Percentiles rank a stretch among this genome's conserved stretches.
Evolutionary conservation across 30 jellyfish, hydroid and myxozoan species (phyloP).

Genomic region (Sanderia malayensis): DNA sequence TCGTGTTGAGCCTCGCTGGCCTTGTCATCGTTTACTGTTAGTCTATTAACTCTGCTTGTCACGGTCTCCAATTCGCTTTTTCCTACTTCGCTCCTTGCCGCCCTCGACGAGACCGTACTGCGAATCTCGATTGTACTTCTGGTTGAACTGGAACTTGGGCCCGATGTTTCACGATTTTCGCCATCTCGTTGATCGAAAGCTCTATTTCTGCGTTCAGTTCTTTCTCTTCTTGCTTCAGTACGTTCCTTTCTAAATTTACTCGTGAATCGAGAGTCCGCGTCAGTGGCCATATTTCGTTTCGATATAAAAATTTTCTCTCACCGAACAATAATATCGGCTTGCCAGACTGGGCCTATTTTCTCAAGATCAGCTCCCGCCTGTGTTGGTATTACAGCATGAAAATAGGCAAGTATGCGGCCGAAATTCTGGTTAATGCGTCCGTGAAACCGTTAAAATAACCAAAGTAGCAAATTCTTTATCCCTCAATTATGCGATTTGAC

Average conservation of each 20-base stretch:
- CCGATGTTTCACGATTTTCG: constrained; percentile 14
- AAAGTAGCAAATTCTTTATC: background rate
- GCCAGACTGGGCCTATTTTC: constrained; percentile 2
- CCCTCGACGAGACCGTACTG: constrained; percentile 40
- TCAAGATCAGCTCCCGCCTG: constrained; percentile 3
- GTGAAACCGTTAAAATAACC: background rate
- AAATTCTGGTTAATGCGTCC: background rate
- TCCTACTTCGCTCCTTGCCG: constrained; percentile 35
- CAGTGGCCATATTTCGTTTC: constrained; percentile 40
- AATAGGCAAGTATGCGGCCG: background rate
- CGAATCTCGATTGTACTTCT: constrained; percentile 43
- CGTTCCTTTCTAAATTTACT: constrained; percentile 61
- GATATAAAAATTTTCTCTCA: constrained; percentile 15
- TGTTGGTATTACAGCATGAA: background rate
- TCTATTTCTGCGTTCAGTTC: constrained; percentile 57
- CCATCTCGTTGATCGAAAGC: constrained; percentile 32
- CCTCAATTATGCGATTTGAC: background rate
- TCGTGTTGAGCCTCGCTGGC: constrained; percentile 48
- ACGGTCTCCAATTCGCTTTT: constrained; percentile 61
- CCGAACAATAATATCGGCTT: constrained; percentile 6
- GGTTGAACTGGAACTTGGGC: constrained; percentile 10
- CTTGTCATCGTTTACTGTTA: constrained; percentile 60
- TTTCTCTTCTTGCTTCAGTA: constrained; percentile 45
- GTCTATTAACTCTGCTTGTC: constrained; percentile 59
- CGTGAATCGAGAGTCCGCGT: constrained; percentile 38